Evolutionary conservation across 1,140 invertebrate genomes (phyloP).

Genomic region (Panagrolaimus sp.): DNA sequence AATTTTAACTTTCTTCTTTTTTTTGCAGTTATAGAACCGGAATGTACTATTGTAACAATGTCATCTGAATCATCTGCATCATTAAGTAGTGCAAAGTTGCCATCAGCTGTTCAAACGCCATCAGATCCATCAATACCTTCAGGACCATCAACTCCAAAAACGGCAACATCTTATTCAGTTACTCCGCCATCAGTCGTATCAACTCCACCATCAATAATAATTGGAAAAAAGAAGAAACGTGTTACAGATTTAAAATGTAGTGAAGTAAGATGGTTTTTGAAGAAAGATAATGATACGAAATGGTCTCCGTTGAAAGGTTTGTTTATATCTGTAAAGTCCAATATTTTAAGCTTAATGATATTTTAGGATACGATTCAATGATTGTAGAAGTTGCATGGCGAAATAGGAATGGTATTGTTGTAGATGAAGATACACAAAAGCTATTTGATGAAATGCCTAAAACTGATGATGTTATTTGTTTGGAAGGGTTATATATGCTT

Average conservation of each 20-base stretch:
- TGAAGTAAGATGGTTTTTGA: slow-evolving; percentile 53
- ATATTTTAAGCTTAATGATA: not conserved
- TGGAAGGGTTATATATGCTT: slow-evolving; percentile 47
- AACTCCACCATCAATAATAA: not conserved
- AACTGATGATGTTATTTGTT: slow-evolving; percentile 46
- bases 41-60: no score
- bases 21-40: no score
- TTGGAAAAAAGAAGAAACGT: slow-evolving; percentile 30
- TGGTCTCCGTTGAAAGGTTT: slow-evolving; percentile 53
- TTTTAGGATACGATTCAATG: slow-evolving; percentile 51
- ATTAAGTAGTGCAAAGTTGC: not conserved
- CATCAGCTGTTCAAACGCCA: not conserved
- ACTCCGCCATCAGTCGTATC: not conserved
- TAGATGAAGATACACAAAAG: slow-evolving; percentile 32
- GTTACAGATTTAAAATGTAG: slow-evolving; percentile 47
- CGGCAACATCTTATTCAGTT: not conserved
- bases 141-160: not conserved
- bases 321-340: slow-evolving; percentile 11
- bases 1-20: no score
- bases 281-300: slow-evolving; percentile 30
- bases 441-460: slow-evolving; percentile 17
- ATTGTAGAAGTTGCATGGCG: slow-evolving; percentile 50
- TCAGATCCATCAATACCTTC: not conserved
- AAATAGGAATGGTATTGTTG: slow-evolving; percentile 27
- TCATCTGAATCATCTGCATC: no score